These are phyloP conservation scores for Ginglymostoma cirratum DNA, from an alignment of 2,113 vertebrate species.

Conservation along the genomic window DNA sequence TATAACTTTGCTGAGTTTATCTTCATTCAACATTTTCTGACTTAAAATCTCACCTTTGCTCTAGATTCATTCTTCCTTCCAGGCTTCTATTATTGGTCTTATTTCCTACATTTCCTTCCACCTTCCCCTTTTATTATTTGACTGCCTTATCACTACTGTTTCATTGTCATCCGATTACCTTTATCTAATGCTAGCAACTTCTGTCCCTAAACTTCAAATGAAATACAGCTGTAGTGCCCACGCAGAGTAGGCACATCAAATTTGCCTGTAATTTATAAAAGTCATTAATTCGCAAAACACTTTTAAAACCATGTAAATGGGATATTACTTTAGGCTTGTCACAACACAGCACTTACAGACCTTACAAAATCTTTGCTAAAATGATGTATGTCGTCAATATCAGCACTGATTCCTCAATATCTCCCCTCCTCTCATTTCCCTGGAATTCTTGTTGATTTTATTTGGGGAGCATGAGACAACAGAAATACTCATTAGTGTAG, in stretches of 20 bases:
- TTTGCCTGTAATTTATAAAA: not conserved
- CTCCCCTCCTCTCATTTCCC: not conserved
- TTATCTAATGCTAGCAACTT: not conserved
- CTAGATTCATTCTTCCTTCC: not conserved
- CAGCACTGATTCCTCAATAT: not conserved
- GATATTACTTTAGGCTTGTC: not conserved
- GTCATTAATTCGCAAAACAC: not conserved
- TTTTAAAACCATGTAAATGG: not conserved
- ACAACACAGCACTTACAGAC: not conserved
- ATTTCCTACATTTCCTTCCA: not conserved
- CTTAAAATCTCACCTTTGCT: not conserved
- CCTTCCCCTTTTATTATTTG: not conserved
- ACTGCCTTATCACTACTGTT: not conserved
- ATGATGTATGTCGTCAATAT: not conserved
- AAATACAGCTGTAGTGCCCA: not conserved
- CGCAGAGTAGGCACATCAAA: not conserved
- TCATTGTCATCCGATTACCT: not conserved
- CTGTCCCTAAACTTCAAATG: not conserved
- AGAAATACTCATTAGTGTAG: not conserved
- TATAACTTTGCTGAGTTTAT: not conserved
- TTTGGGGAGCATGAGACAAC: not conserved
- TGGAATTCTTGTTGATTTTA: not conserved
- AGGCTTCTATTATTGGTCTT: not conserved
- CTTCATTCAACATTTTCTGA: not conserved
- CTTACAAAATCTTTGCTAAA: not conserved